phyloP scores from a whole-genome alignment of 2,888 invertebrate genomes.

The Cosmopolites sordidus region DNA sequence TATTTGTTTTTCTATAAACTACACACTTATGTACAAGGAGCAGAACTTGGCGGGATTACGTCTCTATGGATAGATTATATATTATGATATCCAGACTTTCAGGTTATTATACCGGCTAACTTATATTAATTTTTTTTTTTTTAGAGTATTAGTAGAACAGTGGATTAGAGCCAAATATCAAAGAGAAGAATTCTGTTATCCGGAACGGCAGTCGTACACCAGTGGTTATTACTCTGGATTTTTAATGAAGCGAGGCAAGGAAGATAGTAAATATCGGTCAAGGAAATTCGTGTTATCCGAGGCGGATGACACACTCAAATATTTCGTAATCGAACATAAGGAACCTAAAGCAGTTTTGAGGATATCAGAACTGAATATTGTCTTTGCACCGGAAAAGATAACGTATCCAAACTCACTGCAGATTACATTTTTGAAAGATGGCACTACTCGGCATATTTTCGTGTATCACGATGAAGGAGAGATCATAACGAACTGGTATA shows the following conservation, averaged over 20 bases:
- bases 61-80: too few relatives aligned
- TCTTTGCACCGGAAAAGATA: conserved; percentile 80
- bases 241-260: conserved; percentile 84
- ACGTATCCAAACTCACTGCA: conserved; percentile 51
- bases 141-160: conserved; percentile 80
- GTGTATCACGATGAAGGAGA: conserved; percentile 83
- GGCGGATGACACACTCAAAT: conserved; percentile 74
- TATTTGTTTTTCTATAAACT: too few relatives aligned
- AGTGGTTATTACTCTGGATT: conserved; percentile 65
- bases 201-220: conserved; percentile 74
- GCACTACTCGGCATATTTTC: conserved; percentile 81
- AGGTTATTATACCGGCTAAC: too few relatives aligned
- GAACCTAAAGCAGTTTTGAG: conserved; percentile 79
- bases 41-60: too few relatives aligned
- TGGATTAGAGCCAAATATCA: conserved; percentile 91
- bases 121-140: not conserved
- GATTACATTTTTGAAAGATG: conserved; percentile 79
- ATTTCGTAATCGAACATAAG: conserved; percentile 68
- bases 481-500: conserved; percentile 77
- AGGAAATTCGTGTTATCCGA: conserved; percentile 80
- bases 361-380: conserved; percentile 78
- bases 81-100: too few relatives aligned
- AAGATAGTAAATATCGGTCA: conserved; percentile 77
- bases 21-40: too few relatives aligned
- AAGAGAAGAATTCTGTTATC: conserved; percentile 79